Evolutionary conservation across 37 sponge, comb jelly and placozoan species (phyloP).

Genomic region (Beroe ovata): DNA sequence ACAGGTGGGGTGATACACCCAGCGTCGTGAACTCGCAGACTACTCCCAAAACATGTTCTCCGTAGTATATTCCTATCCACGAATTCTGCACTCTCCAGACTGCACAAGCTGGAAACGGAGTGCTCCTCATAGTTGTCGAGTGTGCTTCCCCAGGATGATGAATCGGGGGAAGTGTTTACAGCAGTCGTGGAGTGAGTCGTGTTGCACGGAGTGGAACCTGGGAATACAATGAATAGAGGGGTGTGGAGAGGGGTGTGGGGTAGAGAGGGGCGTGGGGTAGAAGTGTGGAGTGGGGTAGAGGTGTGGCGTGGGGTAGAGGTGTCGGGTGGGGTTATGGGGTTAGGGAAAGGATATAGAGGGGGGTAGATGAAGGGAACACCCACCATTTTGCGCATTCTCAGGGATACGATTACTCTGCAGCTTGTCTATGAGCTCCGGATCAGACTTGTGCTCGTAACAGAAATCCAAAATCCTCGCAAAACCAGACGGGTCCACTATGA

Average conservation of each 20-base stretch:
- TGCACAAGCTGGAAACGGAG: slow-evolving; percentile 18
- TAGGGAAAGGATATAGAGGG: not conserved
- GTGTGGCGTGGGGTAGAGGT: not conserved
- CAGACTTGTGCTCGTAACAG: slow-evolving; percentile 1
- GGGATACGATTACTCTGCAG: not conserved
- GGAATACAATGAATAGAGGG: no score
- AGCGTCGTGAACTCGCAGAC: not conserved
- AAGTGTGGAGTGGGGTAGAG: not conserved
- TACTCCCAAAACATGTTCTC: not conserved
- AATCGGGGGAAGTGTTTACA: slow-evolving; percentile 4
- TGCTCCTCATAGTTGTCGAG: slow-evolving; percentile 9
- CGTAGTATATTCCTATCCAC: not conserved
- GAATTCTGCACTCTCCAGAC: slow-evolving; percentile 34
- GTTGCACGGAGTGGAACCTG: no score
- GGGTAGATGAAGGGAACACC: not conserved
- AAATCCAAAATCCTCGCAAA: slow-evolving; percentile 41
- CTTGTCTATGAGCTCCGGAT: slow-evolving; percentile 19
- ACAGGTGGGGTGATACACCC: slow-evolving; percentile 40
- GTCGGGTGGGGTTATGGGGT: not conserved
- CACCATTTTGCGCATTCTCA: not conserved
- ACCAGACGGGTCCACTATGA: not conserved
- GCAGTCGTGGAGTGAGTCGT: not conserved
- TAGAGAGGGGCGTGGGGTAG: not conserved
- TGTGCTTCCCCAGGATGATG: slow-evolving; percentile 16
- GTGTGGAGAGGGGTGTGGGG: not conserved